Percentiles rank a stretch among this genome's conserved stretches.
Evolutionary conservation across 1,140 invertebrate species (phyloP).

Genomic region (Orchestia grillus): DNA sequence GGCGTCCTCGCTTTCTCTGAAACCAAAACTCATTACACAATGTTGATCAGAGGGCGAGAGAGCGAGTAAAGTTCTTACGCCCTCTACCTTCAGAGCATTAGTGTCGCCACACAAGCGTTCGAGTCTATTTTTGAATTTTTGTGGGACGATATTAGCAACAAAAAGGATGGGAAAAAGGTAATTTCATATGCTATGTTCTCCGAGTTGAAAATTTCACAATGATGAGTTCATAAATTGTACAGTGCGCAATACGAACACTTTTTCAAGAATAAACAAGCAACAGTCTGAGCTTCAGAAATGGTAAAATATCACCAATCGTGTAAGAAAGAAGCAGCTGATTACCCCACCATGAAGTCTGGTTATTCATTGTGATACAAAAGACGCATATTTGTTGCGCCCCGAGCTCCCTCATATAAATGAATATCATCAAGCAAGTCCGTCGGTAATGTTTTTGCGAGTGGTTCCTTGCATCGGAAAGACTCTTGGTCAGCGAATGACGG

Average conservation of each 20-base stretch:
- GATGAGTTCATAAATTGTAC: background rate
- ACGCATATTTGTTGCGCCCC: background rate
- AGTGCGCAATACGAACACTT: too few relatives aligned
- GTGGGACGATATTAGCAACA: background rate
- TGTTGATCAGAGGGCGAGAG: background rate
- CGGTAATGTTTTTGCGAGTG: background rate
- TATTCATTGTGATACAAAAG: background rate
- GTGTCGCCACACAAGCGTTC: background rate
- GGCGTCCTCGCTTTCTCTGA: background rate
- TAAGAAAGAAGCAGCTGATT: background rate
- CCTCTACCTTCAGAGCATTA: background rate
- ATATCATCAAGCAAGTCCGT: background rate
- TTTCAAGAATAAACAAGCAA: too few relatives aligned
- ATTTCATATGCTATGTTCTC: background rate
- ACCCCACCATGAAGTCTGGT: background rate
- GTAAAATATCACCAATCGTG: background rate
- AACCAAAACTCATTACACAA: background rate
- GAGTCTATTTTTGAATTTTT: background rate
- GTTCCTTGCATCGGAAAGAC: slow-evolving; percentile 1
- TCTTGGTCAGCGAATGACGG: slow-evolving; percentile 6
- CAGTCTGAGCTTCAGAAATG: too few relatives aligned
- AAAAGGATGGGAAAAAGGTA: background rate
- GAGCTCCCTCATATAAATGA: background rate
- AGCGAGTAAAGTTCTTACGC: background rate
- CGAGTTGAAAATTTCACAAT: background rate